A percentile compares a stretch with the other conserved stretches of the same genome.
These are phyloP conservation scores for Cephalotes varians DNA, from an alignment of 2,888 invertebrate genomes.

Conservation along the genomic window DNA sequence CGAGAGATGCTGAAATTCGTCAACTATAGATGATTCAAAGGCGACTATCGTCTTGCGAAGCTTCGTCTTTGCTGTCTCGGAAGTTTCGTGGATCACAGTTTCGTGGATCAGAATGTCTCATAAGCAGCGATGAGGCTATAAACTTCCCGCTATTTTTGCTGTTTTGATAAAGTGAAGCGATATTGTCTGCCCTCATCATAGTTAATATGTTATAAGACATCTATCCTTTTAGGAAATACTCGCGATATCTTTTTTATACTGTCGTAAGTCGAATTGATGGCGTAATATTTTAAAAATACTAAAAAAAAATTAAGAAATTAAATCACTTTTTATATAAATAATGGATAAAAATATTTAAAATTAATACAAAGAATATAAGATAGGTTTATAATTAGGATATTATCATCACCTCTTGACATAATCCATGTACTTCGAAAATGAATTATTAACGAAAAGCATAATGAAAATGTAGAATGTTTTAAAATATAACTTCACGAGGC, in stretches of 20 bases:
- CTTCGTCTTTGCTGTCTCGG: background rate
- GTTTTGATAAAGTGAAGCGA: constrained; percentile 9
- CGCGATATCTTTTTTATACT: background rate
- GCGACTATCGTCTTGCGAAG: constrained; percentile 13
- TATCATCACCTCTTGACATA: background rate
- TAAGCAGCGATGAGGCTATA: constrained; percentile 26
- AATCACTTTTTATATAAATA: background rate
- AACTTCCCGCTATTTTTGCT: background rate
- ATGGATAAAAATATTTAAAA: background rate
- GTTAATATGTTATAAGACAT: constrained; percentile 19
- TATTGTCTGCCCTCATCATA: background rate
- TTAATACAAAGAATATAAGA: background rate
- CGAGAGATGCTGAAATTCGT: constrained; percentile 38
- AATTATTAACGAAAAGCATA: background rate
- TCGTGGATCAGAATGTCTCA: background rate
- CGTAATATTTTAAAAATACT: background rate
- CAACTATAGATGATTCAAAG: constrained; percentile 18
- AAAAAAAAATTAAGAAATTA: background rate
- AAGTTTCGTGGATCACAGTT: constrained; percentile 14
- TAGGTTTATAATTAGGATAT: background rate
- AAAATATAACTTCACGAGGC: background rate
- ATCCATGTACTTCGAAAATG: background rate
- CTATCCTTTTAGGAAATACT: background rate
- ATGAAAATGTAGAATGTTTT: background rate
- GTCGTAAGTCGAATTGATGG: background rate